Evolutionary conservation across 2,888 invertebrate species (phyloP).

Genomic region (Sialis fuliginosa): DNA sequence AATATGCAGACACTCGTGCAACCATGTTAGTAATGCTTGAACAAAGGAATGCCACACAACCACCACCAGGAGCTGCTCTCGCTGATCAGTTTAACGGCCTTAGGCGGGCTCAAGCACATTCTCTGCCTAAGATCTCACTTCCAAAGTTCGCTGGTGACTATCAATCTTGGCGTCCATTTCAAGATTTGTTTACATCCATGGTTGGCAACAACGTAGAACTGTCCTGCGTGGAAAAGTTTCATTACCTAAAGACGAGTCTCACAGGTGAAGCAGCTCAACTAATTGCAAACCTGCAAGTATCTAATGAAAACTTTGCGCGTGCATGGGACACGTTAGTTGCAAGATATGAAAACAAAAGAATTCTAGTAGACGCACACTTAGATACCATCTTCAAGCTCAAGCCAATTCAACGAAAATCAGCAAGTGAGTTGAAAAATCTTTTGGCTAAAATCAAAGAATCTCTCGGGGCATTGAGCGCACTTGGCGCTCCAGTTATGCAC

Average conservation of each 20-base stretch:
- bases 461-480: not conserved
- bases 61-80: not conserved
- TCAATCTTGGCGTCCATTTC: slow-evolving; percentile 5
- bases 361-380: slow-evolving; percentile 7
- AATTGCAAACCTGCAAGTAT: slow-evolving; percentile 6
- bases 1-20: not conserved
- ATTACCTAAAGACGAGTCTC: slow-evolving; percentile 8
- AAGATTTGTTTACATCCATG: slow-evolving; percentile 7
- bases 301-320: slow-evolving; percentile 6
- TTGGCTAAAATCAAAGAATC: too few relatives aligned
- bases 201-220: slow-evolving; percentile 4
- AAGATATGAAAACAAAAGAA: slow-evolving; percentile 9
- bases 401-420: not conserved
- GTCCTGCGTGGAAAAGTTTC: slow-evolving; percentile 8
- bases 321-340: slow-evolving; percentile 8
- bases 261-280: slow-evolving; percentile 7
- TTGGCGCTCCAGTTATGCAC: not conserved
- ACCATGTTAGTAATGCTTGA: not conserved
- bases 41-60: not conserved
- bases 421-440: not conserved
- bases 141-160: slow-evolving; percentile 4
- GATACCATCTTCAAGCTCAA: slow-evolving; percentile 5
- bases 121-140: slow-evolving; percentile 5
- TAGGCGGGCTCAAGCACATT: not conserved
- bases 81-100: not conserved